A percentile compares a stretch with the other conserved stretches of the same genome.
Evolutionary conservation across 2,888 invertebrate genomes (phyloP).

Genomic region (Limnephilus marmoratus): DNA sequence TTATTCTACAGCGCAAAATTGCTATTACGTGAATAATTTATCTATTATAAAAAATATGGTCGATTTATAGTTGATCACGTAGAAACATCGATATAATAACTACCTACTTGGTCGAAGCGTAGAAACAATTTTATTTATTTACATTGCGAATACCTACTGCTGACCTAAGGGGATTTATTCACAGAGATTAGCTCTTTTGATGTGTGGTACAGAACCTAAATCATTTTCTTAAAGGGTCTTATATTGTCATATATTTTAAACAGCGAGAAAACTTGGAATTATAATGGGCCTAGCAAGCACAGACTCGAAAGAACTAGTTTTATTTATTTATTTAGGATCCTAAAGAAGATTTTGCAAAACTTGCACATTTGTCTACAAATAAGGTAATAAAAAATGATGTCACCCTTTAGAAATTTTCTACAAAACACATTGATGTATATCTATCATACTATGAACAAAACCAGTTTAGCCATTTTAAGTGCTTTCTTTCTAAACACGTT

Average conservation of each 20-base stretch:
- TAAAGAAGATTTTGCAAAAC: neutral
- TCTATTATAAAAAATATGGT: neutral
- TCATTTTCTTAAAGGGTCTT: too few relatives aligned
- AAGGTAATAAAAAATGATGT: neutral
- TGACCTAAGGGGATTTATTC: neutral
- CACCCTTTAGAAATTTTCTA: neutral
- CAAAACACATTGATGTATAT: neutral
- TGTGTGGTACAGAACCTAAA: too few relatives aligned
- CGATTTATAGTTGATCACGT: neutral
- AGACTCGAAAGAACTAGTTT: neutral
- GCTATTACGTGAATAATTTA: neutral
- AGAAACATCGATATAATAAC: neutral
- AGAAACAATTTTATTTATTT: neutral
- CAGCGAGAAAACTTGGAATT: too few relatives aligned
- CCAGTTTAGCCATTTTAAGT: neutral
- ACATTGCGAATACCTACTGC: neutral
- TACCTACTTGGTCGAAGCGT: too few relatives aligned
- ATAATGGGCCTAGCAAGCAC: neutral
- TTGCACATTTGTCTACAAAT: neutral
- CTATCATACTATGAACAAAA: neutral
- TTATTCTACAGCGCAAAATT: neutral
- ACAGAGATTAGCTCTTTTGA: neutral
- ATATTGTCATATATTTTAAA: too few relatives aligned
- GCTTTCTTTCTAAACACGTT: neutral
- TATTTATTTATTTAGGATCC: neutral